phyloP scores from a whole-genome alignment of 2,113 vertebrate species.

The Maccullochella peelii region DNA sequence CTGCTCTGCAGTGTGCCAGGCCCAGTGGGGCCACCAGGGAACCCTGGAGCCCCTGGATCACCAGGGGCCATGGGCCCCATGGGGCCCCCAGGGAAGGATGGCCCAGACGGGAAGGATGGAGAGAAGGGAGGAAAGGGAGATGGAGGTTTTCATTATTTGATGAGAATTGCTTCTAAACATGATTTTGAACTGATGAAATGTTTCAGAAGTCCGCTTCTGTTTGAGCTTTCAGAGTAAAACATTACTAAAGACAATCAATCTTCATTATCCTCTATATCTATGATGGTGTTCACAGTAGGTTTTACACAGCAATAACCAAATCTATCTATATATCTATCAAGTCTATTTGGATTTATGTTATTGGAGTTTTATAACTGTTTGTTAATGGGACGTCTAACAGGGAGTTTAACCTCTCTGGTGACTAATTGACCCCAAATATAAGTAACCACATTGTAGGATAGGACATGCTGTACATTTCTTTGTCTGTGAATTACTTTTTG shows the following conservation, averaged over 20 bases:
- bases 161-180: neutral
- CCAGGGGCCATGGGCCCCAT: constrained; percentile 89
- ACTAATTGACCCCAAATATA: neutral
- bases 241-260: neutral
- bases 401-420: neutral
- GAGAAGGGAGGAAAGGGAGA: constrained; percentile 88
- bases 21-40: constrained; percentile 88
- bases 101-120: constrained; percentile 91
- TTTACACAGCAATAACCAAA: neutral
- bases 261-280: neutral
- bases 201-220: neutral
- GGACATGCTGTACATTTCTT: neutral
- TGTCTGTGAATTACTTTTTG: neutral
- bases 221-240: neutral
- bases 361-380: neutral
- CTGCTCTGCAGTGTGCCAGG: constrained; percentile 92
- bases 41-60: constrained; percentile 86
- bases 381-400: neutral
- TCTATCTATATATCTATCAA: neutral
- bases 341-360: neutral
- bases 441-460: neutral
- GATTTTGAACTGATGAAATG: neutral
- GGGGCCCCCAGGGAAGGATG: constrained; percentile 92
- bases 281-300: neutral
- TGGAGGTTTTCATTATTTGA: constrained; percentile 80